Conservation (phyloP, 2,888 invertebrate species). For the Hypsopygia costalis region DNA sequence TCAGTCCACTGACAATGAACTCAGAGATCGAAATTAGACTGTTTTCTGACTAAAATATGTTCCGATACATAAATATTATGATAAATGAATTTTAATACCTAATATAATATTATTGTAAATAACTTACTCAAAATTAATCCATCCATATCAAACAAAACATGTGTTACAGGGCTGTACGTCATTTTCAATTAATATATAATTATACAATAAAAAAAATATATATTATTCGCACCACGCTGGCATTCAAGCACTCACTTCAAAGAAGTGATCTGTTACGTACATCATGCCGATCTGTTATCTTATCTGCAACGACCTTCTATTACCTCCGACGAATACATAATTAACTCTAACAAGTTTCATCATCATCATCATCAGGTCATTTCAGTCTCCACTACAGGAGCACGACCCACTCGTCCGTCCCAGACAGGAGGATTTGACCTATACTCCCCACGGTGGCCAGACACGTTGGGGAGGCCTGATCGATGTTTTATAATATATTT, state of each 20-base stretch:
- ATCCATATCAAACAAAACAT: slow-evolving; percentile 73
- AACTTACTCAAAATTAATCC: slow-evolving; percentile 65
- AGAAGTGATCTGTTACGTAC: not conserved
- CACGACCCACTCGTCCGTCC: too few relatives aligned
- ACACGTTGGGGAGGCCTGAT: too few relatives aligned
- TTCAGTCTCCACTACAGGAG: too few relatives aligned
- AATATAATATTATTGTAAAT: slow-evolving; percentile 34
- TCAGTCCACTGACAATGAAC: too few relatives aligned
- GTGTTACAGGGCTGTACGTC: slow-evolving; percentile 43
- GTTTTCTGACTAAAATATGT: too few relatives aligned
- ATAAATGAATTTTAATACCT: too few relatives aligned
- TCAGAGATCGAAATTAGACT: too few relatives aligned
- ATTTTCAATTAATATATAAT: slow-evolving; percentile 30
- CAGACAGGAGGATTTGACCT: too few relatives aligned
- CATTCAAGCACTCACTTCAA: not conserved
- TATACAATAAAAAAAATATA: slow-evolving; percentile 8
- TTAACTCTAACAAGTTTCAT: not conserved
- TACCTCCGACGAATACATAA: not conserved
- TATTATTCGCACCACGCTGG: not conserved
- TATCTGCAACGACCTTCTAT: not conserved
- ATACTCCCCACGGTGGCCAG: too few relatives aligned
- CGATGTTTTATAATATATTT: too few relatives aligned
- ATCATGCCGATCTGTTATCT: not conserved
- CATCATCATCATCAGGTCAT: too few relatives aligned
- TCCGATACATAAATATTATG: too few relatives aligned